Evolutionary conservation across 2,797 vertebrate species (phyloP).

Genomic region (Crossoptilon crossoptilon): DNA sequence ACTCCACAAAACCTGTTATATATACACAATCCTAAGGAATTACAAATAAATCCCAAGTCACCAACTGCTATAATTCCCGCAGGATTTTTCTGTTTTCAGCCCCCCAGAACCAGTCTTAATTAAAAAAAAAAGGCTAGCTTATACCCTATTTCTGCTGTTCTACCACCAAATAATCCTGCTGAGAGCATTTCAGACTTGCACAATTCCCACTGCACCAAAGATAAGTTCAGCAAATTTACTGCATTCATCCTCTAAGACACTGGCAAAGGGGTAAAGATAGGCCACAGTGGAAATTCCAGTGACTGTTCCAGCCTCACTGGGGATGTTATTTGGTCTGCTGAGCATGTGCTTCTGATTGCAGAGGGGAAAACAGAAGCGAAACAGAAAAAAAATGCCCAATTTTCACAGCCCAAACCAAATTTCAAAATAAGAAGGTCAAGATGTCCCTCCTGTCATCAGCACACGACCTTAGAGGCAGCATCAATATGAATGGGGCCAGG

Average conservation of each 20-base stretch:
- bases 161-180: background rate
- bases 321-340: background rate
- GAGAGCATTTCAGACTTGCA: background rate
- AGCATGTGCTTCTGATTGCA: background rate
- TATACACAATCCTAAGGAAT: background rate
- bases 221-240: background rate
- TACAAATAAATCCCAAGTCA: background rate
- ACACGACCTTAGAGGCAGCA: accelerated
- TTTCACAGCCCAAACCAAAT: background rate
- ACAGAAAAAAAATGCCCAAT: background rate
- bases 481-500: background rate
- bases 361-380: background rate
- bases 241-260: background rate
- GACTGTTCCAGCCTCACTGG: background rate
- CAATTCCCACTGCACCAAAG: background rate
- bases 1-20: background rate
- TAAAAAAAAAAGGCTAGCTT: accelerated
- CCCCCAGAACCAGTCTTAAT: background rate
- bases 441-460: background rate
- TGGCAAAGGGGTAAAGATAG: background rate
- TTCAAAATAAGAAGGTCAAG: background rate
- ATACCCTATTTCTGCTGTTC: background rate
- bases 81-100: background rate
- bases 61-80: background rate
- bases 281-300: background rate